Percentiles rank a stretch among this genome's conserved stretches.
Evolutionary conservation across 2,797 vertebrate genomes (phyloP).

Genomic region (Choloepus didactylus): DNA sequence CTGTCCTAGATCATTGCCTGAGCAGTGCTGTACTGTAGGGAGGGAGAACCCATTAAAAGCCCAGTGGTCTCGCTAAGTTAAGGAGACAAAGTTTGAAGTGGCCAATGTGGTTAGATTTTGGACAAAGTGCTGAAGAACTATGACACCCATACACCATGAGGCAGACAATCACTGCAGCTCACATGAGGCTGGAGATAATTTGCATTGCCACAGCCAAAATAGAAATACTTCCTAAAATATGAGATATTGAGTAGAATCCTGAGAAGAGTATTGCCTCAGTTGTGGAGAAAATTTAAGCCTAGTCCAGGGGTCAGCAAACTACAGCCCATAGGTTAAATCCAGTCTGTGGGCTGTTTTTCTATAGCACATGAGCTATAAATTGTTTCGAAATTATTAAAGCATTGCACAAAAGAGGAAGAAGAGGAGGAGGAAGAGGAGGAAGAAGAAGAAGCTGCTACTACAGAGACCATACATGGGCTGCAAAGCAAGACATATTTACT

Average conservation of each 20-base stretch:
- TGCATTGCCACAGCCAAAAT: not conserved
- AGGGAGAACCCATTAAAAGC: not conserved
- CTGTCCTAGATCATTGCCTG: not conserved
- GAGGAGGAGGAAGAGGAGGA: not conserved
- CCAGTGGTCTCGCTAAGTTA: not conserved
- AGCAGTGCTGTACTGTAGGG: not conserved
- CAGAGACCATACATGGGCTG: too few relatives aligned
- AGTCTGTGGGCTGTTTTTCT: not conserved
- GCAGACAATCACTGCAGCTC: not conserved
- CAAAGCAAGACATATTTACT: too few relatives aligned
- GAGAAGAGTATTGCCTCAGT: not conserved
- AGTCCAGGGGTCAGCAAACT: not conserved
- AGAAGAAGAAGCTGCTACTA: not conserved
- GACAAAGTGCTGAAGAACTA: not conserved
- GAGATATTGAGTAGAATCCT: not conserved
- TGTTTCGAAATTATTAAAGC: not conserved
- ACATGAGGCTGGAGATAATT: not conserved
- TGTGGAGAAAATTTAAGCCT: not conserved
- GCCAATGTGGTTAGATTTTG: not conserved
- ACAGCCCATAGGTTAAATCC: not conserved
- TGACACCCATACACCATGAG: not conserved
- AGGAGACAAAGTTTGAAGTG: not conserved
- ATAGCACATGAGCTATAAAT: not conserved
- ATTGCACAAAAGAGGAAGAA: not conserved
- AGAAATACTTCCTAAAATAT: not conserved